Evolutionary conservation across 2,797 vertebrate genomes (phyloP), one percentile per base, ranked within the genome.

Genomic region (Molossus alvarezi): DNA sequence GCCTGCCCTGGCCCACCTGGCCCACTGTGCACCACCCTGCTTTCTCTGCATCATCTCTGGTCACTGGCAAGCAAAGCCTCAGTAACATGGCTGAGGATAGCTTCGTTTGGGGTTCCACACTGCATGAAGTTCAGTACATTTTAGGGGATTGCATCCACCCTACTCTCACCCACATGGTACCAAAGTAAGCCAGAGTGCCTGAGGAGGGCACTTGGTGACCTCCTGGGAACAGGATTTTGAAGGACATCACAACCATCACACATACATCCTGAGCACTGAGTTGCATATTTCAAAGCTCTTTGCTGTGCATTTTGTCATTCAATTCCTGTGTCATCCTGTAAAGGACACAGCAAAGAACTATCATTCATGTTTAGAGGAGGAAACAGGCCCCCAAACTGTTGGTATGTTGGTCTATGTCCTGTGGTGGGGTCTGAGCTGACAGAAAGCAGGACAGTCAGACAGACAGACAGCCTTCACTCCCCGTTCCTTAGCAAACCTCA

Each of bases 1-100:
- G 17, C 23, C 41, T 69, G 3, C 29, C 14, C 41, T n/a, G 57
- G 64, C 29, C 27, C 3, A 6, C 33, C 81, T 0, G 0, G 57
- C 17, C 86, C 53, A 58, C 69, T 87, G 37, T 83, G 48, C 6
- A 18, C 67, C 5, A 0, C 10, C 17, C 10, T 57, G 18, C 18
- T 33, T 4, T 72, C 41, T 62, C 75, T 48, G 53, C 6, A 4
- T 41, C 18, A 17, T 55, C 25, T 51, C 53, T 76, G 53, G 71
- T 83, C n/a, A 41, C 77, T 20, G 18, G 29, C 21, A 23, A 8
- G 88, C 90, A 93, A 55, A 82, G 51, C 37, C 33, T 83, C 13
- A 27, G 15, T 8, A 33, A 65, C n/a, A 0, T 41, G 57, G 25
- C 48, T 94, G 9, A 75, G 14, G 55, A 73, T 29, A 25, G 67